Conservation (phyloP, 1,140 invertebrate genomes). For the roundworm (Caenorhabditis elegans) region WBcel235 BX284603.4:3632501-3633000, state of each 20-base stretch:
- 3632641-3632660: constrained; percentile 2
- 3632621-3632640: background rate
- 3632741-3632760: background rate
- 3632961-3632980: no score
- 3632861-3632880: no score
- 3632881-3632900: no score
- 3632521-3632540: background rate
- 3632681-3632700: background rate
- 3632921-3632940: no score
- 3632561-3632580: constrained; percentile 31
- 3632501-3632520: background rate
- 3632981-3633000: no score
- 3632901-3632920: no score
- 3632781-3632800: background rate
- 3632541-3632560: background rate
- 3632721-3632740: background rate
- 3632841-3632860: no score
- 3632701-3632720: constrained; percentile 31
- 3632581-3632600: constrained; percentile 25
- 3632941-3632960: no score
- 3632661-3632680: no score
- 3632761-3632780: constrained; percentile 19
- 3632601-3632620: background rate
- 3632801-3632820: no score
- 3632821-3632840: no score